Evolutionary conservation across 2,113 vertebrate genomes (phyloP).

Genomic region (Amblyopsis rosae): DNA sequence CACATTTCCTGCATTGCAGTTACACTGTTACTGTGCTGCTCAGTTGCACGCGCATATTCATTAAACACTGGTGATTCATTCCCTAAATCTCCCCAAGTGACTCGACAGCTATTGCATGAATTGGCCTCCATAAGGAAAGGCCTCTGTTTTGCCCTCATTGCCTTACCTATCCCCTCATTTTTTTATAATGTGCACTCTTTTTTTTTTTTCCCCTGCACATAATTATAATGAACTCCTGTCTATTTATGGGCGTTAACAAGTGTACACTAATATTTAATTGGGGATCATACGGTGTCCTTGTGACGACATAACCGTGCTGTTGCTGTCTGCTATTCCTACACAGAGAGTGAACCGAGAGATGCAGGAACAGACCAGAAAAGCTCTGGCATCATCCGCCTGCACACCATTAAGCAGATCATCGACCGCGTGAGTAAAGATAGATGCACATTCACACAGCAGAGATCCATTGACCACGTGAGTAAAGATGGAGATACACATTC

Average conservation of each 20-base stretch:
- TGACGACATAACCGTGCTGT: constrained; percentile 42
- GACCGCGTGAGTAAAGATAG: constrained; percentile 84
- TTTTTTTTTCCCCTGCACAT: constrained; percentile 58
- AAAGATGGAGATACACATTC: neutral
- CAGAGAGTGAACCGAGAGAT: constrained; percentile 96
- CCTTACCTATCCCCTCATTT: constrained; percentile 24
- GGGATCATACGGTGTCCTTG: constrained; percentile 49
- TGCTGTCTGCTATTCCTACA: constrained; percentile 36
- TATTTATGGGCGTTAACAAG: constrained; percentile 69
- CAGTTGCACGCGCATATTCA: constrained; percentile 52
- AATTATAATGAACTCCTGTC: constrained; percentile 45
- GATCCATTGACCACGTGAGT: constrained; percentile 89
- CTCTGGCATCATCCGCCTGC: constrained; percentile 97
- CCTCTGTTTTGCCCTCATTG: constrained; percentile 46
- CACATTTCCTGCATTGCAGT: constrained; percentile 42
- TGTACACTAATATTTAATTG: constrained; percentile 62
- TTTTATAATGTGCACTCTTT: constrained; percentile 53
- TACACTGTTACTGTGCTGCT: constrained; percentile 30
- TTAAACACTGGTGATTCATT: constrained; percentile 31
- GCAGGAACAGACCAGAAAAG: constrained; percentile 94
- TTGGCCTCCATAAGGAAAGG: constrained; percentile 35
- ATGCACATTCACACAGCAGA: neutral
- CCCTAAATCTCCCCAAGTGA: constrained; percentile 36
- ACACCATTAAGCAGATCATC: constrained; percentile 98
- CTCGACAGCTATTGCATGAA: constrained; percentile 60